Evolutionary conservation across 2,113 vertebrate genomes (phyloP).

Genomic region (Periophthalmus modestus): DNA sequence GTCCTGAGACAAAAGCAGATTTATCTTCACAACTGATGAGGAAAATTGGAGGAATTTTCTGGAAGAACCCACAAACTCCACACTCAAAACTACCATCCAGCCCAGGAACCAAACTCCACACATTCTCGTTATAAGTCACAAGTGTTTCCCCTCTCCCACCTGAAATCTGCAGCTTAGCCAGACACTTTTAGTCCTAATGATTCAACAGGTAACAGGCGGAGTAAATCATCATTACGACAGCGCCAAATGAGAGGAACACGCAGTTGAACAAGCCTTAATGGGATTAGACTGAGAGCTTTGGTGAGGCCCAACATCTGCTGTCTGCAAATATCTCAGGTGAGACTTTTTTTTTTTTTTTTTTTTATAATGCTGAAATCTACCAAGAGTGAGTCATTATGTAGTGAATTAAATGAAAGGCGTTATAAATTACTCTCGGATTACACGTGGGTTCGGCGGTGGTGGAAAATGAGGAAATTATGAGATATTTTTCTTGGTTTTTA

Average conservation of each 20-base stretch:
- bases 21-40: no score
- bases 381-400: neutral
- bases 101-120: no score
- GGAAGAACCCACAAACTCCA: no score
- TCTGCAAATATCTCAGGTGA: neutral
- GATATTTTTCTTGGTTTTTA: neutral
- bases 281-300: neutral
- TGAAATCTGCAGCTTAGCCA: conserved; percentile 14
- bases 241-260: conserved; percentile 4
- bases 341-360: conserved; percentile 3
- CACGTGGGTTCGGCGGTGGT: neutral
- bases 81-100: no score
- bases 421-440: neutral
- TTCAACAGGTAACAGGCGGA: neutral
- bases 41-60: no score
- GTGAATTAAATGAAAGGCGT: neutral
- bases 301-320: conserved; percentile 15
- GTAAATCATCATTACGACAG: conserved; percentile 9
- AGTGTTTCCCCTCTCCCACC: neutral
- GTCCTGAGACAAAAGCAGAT: no score
- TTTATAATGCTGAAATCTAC: neutral
- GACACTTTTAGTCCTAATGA: conserved; percentile 1
- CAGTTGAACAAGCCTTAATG: neutral
- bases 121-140: no score
- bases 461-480: neutral